These are phyloP conservation scores for Hoplias malabaricus DNA, from an alignment of 2,113 vertebrate species.

Conservation along the genomic window DNA sequence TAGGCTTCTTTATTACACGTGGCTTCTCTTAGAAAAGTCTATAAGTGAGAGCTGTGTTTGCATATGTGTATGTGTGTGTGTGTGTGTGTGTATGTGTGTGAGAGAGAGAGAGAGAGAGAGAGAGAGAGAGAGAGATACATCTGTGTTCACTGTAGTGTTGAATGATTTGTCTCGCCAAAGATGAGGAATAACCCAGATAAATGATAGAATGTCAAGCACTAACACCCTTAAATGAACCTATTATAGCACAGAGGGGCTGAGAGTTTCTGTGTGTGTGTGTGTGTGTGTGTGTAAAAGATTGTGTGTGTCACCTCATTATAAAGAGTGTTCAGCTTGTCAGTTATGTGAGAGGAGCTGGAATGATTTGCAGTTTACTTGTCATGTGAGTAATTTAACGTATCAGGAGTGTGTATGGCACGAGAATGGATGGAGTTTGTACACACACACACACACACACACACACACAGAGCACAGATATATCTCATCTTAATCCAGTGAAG, in stretches of 20 bases:
- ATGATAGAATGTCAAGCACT: constrained; percentile 89
- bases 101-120: too few species aligned
- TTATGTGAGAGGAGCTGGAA: constrained; percentile 88
- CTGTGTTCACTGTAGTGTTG: constrained; percentile 80
- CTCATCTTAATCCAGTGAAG: constrained; percentile 52
- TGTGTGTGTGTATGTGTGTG: constrained; percentile 2
- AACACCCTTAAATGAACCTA: constrained; percentile 89
- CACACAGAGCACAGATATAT: constrained; percentile 4
- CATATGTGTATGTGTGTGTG: neutral
- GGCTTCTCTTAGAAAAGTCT: too few species aligned
- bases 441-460: neutral
- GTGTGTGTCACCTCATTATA: constrained; percentile 87
- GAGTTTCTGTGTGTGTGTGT: neutral
- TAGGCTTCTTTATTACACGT: too few species aligned
- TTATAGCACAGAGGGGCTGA: constrained; percentile 63
- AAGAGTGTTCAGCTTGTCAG: constrained; percentile 82
- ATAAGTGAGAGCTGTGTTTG: neutral
- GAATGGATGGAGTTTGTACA: constrained; percentile 82
- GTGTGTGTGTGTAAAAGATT: constrained; percentile 66
- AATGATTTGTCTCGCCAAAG: constrained; percentile 90
- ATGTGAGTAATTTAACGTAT: constrained; percentile 87
- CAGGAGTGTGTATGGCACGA: constrained; percentile 86
- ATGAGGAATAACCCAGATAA: constrained; percentile 88
- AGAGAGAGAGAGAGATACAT: neutral
- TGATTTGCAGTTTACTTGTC: constrained; percentile 92